phyloP scores from a whole-genome alignment of 2,113 vertebrate genomes.

The Zosterops hypoxanthus region DNA sequence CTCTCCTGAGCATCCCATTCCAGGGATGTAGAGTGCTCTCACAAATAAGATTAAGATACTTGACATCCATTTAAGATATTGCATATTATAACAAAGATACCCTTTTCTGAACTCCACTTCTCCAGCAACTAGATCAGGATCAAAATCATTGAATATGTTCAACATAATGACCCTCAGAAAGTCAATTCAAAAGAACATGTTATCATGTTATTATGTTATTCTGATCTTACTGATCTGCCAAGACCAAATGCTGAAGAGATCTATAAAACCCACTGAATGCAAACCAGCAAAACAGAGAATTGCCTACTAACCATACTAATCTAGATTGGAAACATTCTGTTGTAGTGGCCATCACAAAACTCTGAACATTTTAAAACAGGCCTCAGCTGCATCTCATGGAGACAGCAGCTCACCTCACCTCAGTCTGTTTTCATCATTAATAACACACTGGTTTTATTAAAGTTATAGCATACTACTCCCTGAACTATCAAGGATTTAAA shows the following conservation, averaged over 20 bases:
- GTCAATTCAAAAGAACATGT: not conserved
- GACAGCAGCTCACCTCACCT: not conserved
- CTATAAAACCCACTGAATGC: not conserved
- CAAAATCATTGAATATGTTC: not conserved
- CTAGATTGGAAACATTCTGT: not conserved
- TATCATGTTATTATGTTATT: not conserved
- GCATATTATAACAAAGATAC: not conserved
- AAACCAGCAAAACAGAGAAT: not conserved
- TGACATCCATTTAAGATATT: not conserved
- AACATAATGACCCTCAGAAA: not conserved
- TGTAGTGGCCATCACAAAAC: not conserved
- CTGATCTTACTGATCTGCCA: not conserved
- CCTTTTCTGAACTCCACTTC: not conserved
- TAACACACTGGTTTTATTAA: not conserved
- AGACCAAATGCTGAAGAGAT: not conserved
- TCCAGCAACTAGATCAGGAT: not conserved
- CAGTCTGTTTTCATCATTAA: not conserved
- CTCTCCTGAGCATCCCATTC: not conserved
- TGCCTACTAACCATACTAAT: not conserved
- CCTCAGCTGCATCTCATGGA: not conserved
- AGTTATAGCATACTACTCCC: not conserved
- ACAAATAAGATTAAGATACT: not conserved
- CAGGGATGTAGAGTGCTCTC: not conserved
- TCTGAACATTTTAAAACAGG: not conserved
- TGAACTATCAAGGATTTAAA: not conserved